Percentiles rank a stretch among this genome's conserved stretches.
Conservation (phyloP, 2,113 vertebrate genomes). For the Melanotaenia duboulayi region DNA sequence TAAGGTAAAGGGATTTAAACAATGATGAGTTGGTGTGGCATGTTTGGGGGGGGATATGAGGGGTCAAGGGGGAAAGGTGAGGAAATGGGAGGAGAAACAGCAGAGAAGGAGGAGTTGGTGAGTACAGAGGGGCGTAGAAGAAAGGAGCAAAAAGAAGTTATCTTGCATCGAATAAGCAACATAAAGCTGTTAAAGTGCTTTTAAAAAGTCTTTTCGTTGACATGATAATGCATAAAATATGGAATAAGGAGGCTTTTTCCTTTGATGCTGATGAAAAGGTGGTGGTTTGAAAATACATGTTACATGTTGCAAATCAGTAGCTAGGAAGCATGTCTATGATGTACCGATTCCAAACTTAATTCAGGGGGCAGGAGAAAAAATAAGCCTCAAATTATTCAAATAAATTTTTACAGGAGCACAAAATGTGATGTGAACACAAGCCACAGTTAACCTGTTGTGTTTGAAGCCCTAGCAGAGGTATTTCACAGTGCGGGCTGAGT, state of each 20-base stretch:
- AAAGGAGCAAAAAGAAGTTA: slow-evolving; percentile 38
- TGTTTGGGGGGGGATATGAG: slow-evolving; percentile 22
- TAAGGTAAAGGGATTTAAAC: slow-evolving; percentile 6
- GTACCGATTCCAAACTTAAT: slow-evolving; percentile 15
- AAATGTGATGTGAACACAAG: slow-evolving; percentile 38
- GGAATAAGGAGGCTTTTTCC: not conserved
- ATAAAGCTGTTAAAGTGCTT: not conserved
- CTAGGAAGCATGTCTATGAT: slow-evolving; percentile 2
- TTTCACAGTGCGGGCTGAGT: slow-evolving; percentile 56
- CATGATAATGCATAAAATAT: not conserved
- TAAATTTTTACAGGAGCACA: slow-evolving; percentile 9
- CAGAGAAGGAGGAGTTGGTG: slow-evolving; percentile 33
- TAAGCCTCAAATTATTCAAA: not conserved
- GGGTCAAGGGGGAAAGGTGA: slow-evolving; percentile 37
- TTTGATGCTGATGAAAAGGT: slow-evolving; percentile 27
- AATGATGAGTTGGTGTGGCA: slow-evolving; percentile 14
- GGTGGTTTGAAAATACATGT: slow-evolving; percentile 27
- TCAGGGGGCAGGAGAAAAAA: not conserved
- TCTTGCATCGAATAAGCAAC: slow-evolving; percentile 35
- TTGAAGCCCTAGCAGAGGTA: slow-evolving; percentile 43
- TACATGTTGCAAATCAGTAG: not conserved
- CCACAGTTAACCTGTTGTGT: slow-evolving; percentile 42
- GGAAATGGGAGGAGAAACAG: slow-evolving; percentile 43
- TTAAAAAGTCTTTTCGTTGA: not conserved
- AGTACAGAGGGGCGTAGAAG: slow-evolving; percentile 8